phyloP scores from a whole-genome alignment of 2,888 invertebrate genomes.

The Drosophila putrida region DNA sequence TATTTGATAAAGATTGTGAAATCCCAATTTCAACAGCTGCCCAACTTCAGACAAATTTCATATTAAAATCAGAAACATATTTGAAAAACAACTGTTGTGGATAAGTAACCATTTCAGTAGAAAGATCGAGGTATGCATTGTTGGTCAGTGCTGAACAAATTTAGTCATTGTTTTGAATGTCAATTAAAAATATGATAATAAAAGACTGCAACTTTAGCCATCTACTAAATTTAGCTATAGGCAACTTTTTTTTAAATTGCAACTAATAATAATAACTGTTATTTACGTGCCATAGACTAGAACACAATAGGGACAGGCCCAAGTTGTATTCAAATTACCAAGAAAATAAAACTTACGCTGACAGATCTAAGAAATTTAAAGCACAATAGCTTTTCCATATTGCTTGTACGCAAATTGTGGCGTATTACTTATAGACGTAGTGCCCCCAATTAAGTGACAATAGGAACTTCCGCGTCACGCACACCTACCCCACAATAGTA shows the following conservation, averaged over 20 bases:
- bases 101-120: neutral
- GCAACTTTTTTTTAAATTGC: neutral
- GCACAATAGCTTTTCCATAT: constrained; percentile 47
- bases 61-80: neutral
- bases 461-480: constrained; percentile 58
- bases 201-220: neutral
- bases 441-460: constrained; percentile 72
- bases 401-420: constrained; percentile 33
- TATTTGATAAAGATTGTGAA: neutral
- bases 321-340: constrained; percentile 7
- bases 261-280: constrained; percentile 15
- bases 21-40: neutral
- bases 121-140: neutral
- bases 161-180: neutral
- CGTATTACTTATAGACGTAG: constrained; percentile 26
- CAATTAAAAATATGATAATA: neutral
- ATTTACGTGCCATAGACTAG: constrained; percentile 21
- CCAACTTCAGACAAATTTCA: neutral
- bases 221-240: constrained; percentile 5
- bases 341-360: constrained; percentile 4
- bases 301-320: constrained; percentile 8
- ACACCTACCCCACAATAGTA: constrained; percentile 17
- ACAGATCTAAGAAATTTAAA: constrained; percentile 33
- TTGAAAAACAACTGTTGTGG: constrained; percentile 7
- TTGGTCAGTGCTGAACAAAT: neutral